A percentile compares a stretch with the other conserved stretches of the same genome.
Conservation (phyloP, 1,140 invertebrate genomes). For the Cotesia glomerata region DNA sequence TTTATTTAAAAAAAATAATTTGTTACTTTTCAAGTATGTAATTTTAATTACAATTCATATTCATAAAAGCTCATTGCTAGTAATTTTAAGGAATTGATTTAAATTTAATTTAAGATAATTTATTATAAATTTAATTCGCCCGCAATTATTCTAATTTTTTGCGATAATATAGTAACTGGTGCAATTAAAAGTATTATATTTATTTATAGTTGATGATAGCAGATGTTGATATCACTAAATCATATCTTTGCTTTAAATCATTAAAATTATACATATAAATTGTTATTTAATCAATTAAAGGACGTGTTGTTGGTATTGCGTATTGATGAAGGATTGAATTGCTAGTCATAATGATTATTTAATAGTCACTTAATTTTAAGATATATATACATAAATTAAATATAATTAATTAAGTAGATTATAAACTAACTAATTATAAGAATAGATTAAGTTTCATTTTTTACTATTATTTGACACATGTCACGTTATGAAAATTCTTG, state of each 20-base stretch:
- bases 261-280: not conserved
- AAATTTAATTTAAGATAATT: too few species aligned
- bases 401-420: not conserved
- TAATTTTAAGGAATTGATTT: too few species aligned
- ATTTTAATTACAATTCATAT: not conserved
- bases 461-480: slow-evolving; percentile 34
- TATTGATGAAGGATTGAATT: not conserved
- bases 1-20: slow-evolving; percentile 23
- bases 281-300: too few species aligned
- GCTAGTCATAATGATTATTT: not conserved
- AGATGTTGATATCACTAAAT: too few species aligned
- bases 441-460: slow-evolving; percentile 34
- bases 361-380: not conserved
- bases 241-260: not conserved
- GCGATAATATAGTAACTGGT: not conserved
- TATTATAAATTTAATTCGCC: too few species aligned
- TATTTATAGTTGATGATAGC: not conserved
- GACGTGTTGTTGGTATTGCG: too few species aligned
- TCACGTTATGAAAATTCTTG: slow-evolving; percentile 35
- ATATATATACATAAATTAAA: not conserved
- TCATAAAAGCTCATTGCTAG: not conserved
- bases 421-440: not conserved
- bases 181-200: too few species aligned
- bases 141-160: too few species aligned
- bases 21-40: too few species aligned